Conservation (phyloP, 2,113 vertebrate genomes). For the Odontophorus gujanensis region DNA sequence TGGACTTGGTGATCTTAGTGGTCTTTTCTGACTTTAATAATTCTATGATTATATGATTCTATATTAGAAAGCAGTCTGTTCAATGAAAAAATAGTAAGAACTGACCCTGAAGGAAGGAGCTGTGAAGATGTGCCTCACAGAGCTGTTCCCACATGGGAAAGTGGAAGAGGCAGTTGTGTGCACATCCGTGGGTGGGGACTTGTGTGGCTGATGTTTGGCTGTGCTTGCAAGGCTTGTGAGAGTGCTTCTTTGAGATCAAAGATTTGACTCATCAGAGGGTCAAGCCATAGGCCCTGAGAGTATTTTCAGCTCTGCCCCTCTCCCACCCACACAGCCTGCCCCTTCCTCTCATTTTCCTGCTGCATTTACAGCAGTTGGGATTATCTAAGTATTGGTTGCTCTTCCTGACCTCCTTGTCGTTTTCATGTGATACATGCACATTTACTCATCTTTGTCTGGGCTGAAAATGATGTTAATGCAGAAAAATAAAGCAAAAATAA, state of each 20-base stretch:
- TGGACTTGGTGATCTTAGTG: too few relatives aligned
- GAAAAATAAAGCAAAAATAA: neutral
- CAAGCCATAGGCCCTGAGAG: conserved; percentile 29
- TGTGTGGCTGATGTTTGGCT: neutral
- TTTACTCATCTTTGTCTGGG: neutral
- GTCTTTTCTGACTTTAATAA: too few relatives aligned
- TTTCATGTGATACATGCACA: neutral
- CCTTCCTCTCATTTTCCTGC: neutral
- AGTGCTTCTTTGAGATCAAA: conserved; percentile 45
- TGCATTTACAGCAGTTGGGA: neutral
- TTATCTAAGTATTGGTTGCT: neutral
- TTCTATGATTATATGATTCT: too few relatives aligned
- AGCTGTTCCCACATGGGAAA: neutral
- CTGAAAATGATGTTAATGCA: neutral
- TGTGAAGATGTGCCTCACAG: neutral
- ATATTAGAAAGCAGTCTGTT: neutral
- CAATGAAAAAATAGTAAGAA: neutral
- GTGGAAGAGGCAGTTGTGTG: neutral
- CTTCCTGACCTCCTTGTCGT: neutral
- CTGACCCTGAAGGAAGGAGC: neutral
- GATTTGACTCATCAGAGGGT: conserved; percentile 18
- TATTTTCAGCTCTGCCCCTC: conserved; percentile 9
- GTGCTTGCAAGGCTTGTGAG: neutral
- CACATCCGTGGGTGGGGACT: accelerated
- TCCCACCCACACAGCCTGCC: neutral